Evolutionary conservation across 2,888 invertebrate genomes (phyloP), one percentile per base, ranked within the genome.

Genomic region (Mesorhabditis sp.): DNA sequence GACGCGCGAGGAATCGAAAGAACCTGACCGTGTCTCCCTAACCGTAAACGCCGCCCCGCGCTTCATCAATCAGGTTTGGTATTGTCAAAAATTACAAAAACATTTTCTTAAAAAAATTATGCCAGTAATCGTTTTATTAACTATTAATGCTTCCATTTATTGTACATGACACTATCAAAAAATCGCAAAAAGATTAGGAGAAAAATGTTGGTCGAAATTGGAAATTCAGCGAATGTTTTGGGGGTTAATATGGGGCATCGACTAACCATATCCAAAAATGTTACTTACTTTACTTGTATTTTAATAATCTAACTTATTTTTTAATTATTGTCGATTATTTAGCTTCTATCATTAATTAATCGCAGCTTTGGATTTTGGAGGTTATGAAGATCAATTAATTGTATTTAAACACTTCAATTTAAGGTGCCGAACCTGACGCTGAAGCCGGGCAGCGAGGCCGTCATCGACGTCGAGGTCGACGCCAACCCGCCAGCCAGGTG

Each of bases 391-490:
- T n/a, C n/a, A n/a, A n/a, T n/a, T n/a, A n/a, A n/a, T n/a, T n/a
- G n/a, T n/a, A n/a, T n/a, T n/a, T n/a, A 10, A 50, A 6, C 50
- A 50, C 6, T 6, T 13, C 13, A 6, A 10, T 50, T 50, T 50
- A 6, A 82, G 74, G 79, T 84, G 13, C 84, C 84, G 3, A 80
- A 84, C 67, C 74, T 84, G 50, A 80, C 79, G 42, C 73, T 84
- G 45, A 74, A 76, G 28, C 79, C 81, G n/a, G 80, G 81, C 45
- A 76, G 72, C 67, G 80, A 81, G 42, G 84, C 82, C 7, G 76
- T 84, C n/a, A 75, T 84, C 61, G 84, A 84, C 70, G 82, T 84
- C 0, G 84, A 84, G 72, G 82, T 84, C 5, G 83, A 84, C 65
- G 82, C 82, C 4, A 74, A 76, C 63, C 75, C 82, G 50, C 78